These are phyloP conservation scores for Rhabdophis nuchalis DNA, from an alignment of 2,797 vertebrate genomes.

Conservation along the genomic window DNA sequence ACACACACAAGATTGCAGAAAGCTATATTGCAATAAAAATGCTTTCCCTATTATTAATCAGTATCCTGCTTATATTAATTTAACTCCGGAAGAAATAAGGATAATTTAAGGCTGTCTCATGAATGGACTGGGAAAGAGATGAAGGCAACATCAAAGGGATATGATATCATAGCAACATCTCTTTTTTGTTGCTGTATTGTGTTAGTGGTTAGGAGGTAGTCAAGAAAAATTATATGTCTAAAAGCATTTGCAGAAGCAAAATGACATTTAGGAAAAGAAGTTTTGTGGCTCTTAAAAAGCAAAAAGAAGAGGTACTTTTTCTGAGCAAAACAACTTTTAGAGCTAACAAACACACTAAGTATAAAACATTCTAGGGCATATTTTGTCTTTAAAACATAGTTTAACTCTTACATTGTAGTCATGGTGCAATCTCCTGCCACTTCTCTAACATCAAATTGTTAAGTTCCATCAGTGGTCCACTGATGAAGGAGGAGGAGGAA, in stretches of 20 bases:
- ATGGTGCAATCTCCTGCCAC: background rate
- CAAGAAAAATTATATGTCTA: background rate
- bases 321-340: background rate
- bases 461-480: background rate
- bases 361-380: background rate
- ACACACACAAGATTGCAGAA: background rate
- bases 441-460: background rate
- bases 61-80: background rate
- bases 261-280: background rate
- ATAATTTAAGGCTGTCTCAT: background rate
- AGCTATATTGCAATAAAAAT: background rate
- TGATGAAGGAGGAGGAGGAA: no score
- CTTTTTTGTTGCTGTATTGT: background rate
- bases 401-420: background rate
- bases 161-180: background rate
- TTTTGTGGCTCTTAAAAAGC: background rate
- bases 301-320: background rate
- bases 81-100: background rate
- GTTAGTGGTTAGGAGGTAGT: background rate
- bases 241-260: background rate
- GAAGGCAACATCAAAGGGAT: background rate
- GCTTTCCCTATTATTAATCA: background rate
- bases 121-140: background rate
- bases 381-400: background rate
- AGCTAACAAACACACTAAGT: background rate